Evolutionary conservation across 2,113 vertebrate species (phyloP).

Genomic region (Neotoma lepida): DNA sequence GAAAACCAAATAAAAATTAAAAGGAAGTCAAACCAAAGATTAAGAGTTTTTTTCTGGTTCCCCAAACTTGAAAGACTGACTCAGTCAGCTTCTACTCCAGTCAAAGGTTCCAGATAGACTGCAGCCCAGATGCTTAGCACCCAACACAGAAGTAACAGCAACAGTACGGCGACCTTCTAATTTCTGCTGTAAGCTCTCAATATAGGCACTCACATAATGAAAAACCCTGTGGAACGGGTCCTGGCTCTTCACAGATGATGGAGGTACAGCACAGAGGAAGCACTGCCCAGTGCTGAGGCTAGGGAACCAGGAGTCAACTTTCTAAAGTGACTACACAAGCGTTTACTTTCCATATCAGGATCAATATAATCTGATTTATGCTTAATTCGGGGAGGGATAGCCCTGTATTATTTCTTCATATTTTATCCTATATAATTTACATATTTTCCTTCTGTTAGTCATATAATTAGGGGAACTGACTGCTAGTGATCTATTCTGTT

Average conservation of each 20-base stretch:
- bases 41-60: constrained; percentile 45
- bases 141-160: neutral
- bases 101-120: neutral
- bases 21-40: neutral
- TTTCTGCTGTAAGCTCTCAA: neutral
- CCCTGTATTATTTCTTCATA: neutral
- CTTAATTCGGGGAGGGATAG: neutral
- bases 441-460: neutral
- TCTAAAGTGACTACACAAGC: neutral
- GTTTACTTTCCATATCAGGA: constrained; percentile 6
- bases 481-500: neutral
- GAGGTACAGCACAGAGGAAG: neutral
- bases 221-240: neutral
- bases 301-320: neutral
- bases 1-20: neutral
- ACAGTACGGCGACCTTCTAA: neutral
- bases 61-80: constrained; percentile 24
- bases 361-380: neutral
- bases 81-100: neutral
- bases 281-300: neutral
- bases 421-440: constrained; percentile 3
- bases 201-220: neutral
- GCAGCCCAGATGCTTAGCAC: neutral
- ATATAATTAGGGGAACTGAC: neutral
- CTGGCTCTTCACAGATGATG: neutral